A percentile compares a stretch with the other conserved stretches of the same genome.
Conservation (phyloP, 2,113 vertebrate genomes). For the Struthidea cinerea region DNA sequence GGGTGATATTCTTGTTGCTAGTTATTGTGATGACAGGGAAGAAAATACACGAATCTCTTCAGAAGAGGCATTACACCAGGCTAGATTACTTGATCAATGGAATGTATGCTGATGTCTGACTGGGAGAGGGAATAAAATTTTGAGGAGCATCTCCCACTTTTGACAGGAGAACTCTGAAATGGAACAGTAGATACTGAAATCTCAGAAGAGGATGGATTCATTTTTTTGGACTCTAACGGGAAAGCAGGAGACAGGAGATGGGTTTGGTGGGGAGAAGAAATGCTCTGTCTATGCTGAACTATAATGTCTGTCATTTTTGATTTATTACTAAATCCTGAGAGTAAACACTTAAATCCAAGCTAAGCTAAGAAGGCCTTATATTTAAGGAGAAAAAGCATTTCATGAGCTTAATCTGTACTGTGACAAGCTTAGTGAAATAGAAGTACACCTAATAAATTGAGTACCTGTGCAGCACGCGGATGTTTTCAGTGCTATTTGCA, state of each 20-base stretch:
- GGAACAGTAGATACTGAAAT: not conserved
- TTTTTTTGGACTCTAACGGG: not conserved
- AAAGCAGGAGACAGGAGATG: not conserved
- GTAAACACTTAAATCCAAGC: not conserved
- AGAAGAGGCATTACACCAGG: slow-evolving; percentile 67
- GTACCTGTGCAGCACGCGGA: not conserved
- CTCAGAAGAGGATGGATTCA: not conserved
- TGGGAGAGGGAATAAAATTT: not conserved
- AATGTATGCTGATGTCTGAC: slow-evolving; percentile 73
- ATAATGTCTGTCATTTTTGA: not conserved
- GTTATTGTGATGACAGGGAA: slow-evolving; percentile 58
- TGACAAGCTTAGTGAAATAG: not conserved
- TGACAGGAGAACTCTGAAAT: not conserved
- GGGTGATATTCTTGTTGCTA: slow-evolving; percentile 66
- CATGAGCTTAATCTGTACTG: not conserved
- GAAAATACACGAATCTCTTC: slow-evolving; percentile 59
- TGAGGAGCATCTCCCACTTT: not conserved
- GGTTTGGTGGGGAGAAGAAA: not conserved
- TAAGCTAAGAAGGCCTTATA: not conserved
- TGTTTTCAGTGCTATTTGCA: not conserved
- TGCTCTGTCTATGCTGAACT: not conserved
- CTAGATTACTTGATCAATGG: slow-evolving; percentile 79
- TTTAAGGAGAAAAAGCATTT: not conserved
- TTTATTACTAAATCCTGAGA: not conserved
- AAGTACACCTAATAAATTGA: not conserved